These are phyloP conservation scores for pig (Sus scrofa) DNA, from an alignment of 2,113 vertebrate genomes.

Conservation along the genomic window DNA sequence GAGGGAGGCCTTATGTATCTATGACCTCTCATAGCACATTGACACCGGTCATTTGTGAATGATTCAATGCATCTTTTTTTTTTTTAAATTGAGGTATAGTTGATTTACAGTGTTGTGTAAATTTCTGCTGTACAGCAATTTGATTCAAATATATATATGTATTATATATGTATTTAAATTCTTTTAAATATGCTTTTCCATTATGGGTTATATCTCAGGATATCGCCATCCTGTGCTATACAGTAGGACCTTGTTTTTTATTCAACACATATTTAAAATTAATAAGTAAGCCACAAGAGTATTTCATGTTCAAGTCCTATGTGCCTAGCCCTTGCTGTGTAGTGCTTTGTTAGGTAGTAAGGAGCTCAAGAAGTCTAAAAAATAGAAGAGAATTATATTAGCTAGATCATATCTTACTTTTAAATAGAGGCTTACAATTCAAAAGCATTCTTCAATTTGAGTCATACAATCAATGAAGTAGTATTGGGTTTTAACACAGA, in stretches of 20 bases:
- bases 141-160: no score
- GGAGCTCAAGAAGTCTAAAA: background rate
- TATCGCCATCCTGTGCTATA: no score
- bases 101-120: no score
- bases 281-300: background rate
- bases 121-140: no score
- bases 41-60: background rate
- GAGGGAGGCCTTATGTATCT: background rate
- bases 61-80: background rate
- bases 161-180: no score
- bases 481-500: background rate
- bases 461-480: background rate
- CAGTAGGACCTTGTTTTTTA: background rate
- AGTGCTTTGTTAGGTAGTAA: background rate
- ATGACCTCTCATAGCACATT: background rate
- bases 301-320: background rate
- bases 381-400: background rate
- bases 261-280: slow-evolving; percentile 13
- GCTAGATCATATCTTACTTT: slow-evolving; percentile 39
- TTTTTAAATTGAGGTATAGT: no score
- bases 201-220: no score
- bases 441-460: slow-evolving; percentile 5
- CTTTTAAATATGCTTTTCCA: no score
- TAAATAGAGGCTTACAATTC: background rate
- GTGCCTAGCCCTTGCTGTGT: background rate